These are phyloP conservation scores for Drosophila mettleri DNA, from an alignment of 2,888 invertebrate genomes.

Conservation along the genomic window DNA sequence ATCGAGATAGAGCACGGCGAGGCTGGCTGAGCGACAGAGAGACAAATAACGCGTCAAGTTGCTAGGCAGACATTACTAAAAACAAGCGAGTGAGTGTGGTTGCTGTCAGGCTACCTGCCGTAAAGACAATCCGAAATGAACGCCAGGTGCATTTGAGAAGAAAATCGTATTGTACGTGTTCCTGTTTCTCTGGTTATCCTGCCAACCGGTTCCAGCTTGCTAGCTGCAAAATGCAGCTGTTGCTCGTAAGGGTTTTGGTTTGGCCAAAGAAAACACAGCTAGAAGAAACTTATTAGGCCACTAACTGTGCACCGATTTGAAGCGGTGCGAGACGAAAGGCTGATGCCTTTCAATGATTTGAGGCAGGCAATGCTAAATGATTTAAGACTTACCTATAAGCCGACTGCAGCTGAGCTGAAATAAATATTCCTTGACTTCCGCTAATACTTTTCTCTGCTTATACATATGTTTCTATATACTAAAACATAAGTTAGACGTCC, in stretches of 20 bases:
- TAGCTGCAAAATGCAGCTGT: conserved; percentile 72
- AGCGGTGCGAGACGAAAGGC: conserved; percentile 7
- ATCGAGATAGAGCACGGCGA: conserved; percentile 34
- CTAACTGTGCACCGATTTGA: conserved; percentile 44
- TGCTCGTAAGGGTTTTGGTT: conserved; percentile 23
- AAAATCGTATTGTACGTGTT: conserved; percentile 58
- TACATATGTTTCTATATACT: background rate
- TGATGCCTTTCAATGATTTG: conserved; percentile 47
- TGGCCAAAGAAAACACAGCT: conserved; percentile 21
- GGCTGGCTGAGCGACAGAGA: conserved; percentile 12
- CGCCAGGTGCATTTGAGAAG: conserved; percentile 66
- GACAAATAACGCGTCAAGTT: conserved; percentile 38
- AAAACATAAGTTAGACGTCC: background rate
- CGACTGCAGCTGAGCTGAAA: background rate
- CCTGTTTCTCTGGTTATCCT: conserved; percentile 51
- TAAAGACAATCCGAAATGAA: conserved; percentile 45
- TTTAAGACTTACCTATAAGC: conserved; percentile 12
- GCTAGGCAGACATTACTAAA: conserved; percentile 66
- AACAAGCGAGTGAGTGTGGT: conserved; percentile 19
- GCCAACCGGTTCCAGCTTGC: conserved; percentile 52
- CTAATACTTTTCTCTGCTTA: too few relatives aligned
- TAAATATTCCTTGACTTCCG: too few relatives aligned
- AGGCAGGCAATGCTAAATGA: conserved; percentile 32
- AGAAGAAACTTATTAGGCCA: conserved; percentile 46
- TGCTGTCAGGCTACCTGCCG: conserved; percentile 63